A percentile compares a stretch with the other conserved stretches of the same genome.
Conservation (phyloP, 2,113 vertebrate genomes). For the Verasper variegatus region DNA sequence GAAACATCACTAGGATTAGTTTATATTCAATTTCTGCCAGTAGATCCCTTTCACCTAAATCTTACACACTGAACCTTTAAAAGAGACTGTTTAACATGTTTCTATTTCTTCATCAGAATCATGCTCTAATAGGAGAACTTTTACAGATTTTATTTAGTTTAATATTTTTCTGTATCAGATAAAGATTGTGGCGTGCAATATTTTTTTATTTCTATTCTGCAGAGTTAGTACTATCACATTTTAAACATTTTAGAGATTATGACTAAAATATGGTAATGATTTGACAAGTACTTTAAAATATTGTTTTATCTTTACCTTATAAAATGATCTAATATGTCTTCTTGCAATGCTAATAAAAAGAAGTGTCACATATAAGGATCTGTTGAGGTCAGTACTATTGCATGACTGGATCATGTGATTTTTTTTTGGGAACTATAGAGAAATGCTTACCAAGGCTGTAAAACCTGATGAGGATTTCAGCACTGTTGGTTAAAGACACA, state of each 20-base stretch:
- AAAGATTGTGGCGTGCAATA: no score
- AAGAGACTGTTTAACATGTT: no score
- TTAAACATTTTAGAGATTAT: not conserved
- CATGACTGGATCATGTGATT: slow-evolving; percentile 12
- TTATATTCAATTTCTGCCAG: no score
- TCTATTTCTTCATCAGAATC: no score
- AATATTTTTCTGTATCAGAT: no score
- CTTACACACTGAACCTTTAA: no score
- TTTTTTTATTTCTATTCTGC: no score
- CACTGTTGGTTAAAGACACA: not conserved
- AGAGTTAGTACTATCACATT: not conserved
- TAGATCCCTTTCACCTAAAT: no score
- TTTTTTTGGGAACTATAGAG: slow-evolving; percentile 12
- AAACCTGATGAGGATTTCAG: not conserved
- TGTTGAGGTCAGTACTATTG: not conserved
- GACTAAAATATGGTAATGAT: not conserved
- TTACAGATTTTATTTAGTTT: no score
- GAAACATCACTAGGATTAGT: no score
- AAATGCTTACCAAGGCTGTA: not conserved
- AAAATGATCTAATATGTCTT: not conserved
- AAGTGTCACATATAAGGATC: not conserved
- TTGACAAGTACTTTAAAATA: not conserved
- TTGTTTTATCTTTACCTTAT: not conserved
- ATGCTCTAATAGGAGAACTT: no score
- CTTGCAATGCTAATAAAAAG: no score